Evolutionary conservation across 2,113 vertebrate species (phyloP).

Genomic region (Synodontis membranacea): DNA sequence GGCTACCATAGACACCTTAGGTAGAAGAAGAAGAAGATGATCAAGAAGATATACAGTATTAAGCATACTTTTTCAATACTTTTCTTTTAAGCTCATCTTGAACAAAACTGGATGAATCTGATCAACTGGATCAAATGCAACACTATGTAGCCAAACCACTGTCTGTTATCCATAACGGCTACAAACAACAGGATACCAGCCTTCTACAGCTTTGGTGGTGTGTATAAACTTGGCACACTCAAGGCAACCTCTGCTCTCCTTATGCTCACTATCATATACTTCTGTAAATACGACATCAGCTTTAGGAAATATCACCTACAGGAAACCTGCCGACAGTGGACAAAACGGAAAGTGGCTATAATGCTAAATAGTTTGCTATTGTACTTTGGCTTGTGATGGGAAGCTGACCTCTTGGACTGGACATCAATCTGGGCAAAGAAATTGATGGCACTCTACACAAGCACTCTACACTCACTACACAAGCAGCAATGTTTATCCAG

Average conservation of each 20-base stretch:
- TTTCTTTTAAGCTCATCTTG: neutral
- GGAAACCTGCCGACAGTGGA: neutral
- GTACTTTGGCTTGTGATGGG: neutral
- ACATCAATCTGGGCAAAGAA: neutral
- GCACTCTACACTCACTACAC: no score
- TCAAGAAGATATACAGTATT: no score
- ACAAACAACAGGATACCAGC: neutral
- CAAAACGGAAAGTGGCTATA: neutral
- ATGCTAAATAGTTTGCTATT: neutral
- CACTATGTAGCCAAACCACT: neutral
- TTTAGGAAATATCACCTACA: conserved; percentile 40
- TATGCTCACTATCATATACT: conserved; percentile 30
- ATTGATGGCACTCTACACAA: neutral
- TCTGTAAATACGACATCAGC: conserved; percentile 8
- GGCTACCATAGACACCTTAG: no score
- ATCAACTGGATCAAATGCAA: neutral
- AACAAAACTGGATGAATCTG: neutral
- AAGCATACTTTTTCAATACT: neutral
- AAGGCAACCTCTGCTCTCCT: conserved; percentile 39
- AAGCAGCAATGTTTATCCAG: neutral
- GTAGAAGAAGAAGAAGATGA: no score
- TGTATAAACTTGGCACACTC: conserved; percentile 24
- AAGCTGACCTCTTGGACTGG: conserved; percentile 11
- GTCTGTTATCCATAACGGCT: neutral
- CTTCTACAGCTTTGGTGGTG: neutral